phyloP scores from a whole-genome alignment of 2,113 vertebrate genomes.

The Isichthys henryi region DNA sequence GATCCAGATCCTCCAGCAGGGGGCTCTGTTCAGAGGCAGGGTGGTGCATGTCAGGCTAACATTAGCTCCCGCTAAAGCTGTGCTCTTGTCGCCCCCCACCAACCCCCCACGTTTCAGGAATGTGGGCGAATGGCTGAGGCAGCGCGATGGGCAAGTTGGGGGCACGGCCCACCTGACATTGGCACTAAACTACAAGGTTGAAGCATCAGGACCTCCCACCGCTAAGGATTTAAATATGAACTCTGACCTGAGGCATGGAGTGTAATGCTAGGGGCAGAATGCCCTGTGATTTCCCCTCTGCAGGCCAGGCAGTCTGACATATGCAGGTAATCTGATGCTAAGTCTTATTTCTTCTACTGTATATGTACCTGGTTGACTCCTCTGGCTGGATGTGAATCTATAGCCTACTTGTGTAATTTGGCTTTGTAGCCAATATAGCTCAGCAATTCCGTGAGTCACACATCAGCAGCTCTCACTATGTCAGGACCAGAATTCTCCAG shows the following conservation, averaged over 20 bases:
- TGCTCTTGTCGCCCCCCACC: neutral
- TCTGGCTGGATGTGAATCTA: neutral
- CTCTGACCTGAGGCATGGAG: neutral
- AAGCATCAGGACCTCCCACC: neutral
- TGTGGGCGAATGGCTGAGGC: neutral
- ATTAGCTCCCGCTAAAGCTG: neutral
- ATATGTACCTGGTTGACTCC: neutral
- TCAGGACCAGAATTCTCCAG: neutral
- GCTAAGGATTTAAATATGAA: neutral
- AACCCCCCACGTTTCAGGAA: neutral
- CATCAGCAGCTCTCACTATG: neutral
- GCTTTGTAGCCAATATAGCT: neutral
- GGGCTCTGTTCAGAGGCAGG: neutral
- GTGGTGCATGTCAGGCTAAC: neutral
- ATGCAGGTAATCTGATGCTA: neutral
- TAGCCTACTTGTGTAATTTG: neutral
- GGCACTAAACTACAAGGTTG: neutral
- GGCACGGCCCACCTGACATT: neutral
- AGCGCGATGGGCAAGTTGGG: neutral
- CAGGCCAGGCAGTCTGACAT: neutral
- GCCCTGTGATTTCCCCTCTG: neutral
- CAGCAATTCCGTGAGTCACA: neutral
- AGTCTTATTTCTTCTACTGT: neutral
- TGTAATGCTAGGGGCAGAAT: neutral
- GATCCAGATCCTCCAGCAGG: neutral